Base-by-base conservation (phyloP, 1,140 invertebrate species). In the Listronotus oregonensis region DNA sequence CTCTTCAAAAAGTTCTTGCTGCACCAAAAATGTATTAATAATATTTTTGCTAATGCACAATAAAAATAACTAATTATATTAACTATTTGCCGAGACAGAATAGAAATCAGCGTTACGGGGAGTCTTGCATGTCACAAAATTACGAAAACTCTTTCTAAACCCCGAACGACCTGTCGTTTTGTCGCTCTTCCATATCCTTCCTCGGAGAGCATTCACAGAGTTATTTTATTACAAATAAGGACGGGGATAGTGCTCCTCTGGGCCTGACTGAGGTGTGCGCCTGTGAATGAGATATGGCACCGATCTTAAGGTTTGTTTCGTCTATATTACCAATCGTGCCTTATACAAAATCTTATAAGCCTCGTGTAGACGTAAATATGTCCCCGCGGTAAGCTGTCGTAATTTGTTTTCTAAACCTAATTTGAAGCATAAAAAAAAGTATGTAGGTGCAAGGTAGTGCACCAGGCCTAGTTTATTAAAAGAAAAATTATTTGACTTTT, bases 201-300 rank as follows among this genome's bases (percentile, higher is more conserved):
- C 75, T 76, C 37, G 40, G 76, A 76, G 76, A 77, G 73, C 75
- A 70, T 77, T 77, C 75, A 75, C 66, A 73, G 75, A 75, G 75
- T 77, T 77, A 77, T 77, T 77, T 77, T 77, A 77, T 77, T 77
- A 77, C 76, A 76, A 77, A 77, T 77, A 77, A 77, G 76, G 76
- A 75, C 72, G 72, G 67, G 70, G 69, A 61, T 61, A 61, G 58
- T 61, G 58, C 66, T 73, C 74, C 74, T 72, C 58, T 47, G 74
- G 74, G 73, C 63, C 73, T 71, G 74, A 72, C 71, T 76, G 74
- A 74, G 74, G 74, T 76, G 74, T 65, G 67, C 64, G 67, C 59
- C 61, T 67, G 70, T 68, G 71, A 75, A 75, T 75, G 73, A 75
- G 73, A 75, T 75, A 75, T 73, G 71, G 58, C 58, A 51, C 58